Evolutionary conservation across 2,113 vertebrate genomes (phyloP), one percentile per base, ranked within the genome.

Genomic region (Cyanistes caeruleus): DNA sequence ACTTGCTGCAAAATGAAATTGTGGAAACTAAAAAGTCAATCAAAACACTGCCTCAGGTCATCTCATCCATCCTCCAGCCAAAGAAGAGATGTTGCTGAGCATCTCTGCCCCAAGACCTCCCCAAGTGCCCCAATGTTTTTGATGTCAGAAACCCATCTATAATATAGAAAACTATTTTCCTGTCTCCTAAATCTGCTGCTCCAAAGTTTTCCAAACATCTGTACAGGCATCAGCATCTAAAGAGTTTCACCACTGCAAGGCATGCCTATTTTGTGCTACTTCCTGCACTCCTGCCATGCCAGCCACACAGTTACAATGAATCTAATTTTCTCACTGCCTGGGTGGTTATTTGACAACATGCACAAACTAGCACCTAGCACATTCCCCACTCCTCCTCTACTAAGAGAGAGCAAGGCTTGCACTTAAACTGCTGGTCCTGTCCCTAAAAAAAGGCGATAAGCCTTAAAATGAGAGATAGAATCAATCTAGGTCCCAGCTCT

Each of bases 1-100:
- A 75, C 77, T 94, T 89, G 73, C 67, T 92, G 44, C 83, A 96
- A 64, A 94, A 95, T 84, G 30, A 94, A 95, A 81, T 89, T 80
- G 95, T 11, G 2, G 86, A 37, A 93, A 93, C 33, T 46, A 44
- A 23, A 39, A 39, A 79, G 81, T 91, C 75, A 96, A 91, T 92
- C 87, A 84, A 82, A 95, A 62, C 46, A 74, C 39, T 37, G 85
- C 75, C 88, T 84, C 33, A 51, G 72, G 91, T 84, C 69, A 89
- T 39, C 69, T 84, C 74, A 70, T 76, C 69, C 55, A 43, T 53
- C 72, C 78, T 76, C 46, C 77, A 79, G 73, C 48, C 63, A 94
- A 88, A 81, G 39, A 21, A 76, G 59, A 44, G 86, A 15, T 52
- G 37, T 6, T 51, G 18, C 46, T 60, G 48, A 77, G 33, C 63